A percentile compares a stretch with the other conserved stretches of the same genome.
Conservation (phyloP, 2,888 invertebrate species). For the Xestia rhomboidea region DNA sequence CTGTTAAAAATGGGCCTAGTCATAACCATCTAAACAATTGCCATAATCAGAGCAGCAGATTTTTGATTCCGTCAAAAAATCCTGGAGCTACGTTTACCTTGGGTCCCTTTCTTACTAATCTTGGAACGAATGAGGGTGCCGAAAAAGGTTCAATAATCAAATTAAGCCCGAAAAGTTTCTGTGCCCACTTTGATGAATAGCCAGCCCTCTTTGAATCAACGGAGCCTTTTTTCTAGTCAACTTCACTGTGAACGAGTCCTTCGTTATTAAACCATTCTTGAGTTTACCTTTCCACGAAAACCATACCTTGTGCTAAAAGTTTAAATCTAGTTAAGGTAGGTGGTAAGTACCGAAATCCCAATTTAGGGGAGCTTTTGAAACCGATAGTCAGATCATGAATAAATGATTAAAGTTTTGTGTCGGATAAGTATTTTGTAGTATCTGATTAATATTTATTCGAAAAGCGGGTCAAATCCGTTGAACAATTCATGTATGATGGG, state of each 20-base stretch:
- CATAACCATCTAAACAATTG: not conserved
- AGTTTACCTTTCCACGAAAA: constrained; percentile 13
- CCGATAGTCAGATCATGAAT: not conserved
- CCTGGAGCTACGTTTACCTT: not conserved
- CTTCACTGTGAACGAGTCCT: constrained; percentile 16
- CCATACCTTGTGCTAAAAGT: not conserved
- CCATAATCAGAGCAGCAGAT: not conserved
- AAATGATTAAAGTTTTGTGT: not conserved
- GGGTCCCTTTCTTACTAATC: constrained; percentile 6
- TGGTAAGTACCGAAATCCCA: not conserved
- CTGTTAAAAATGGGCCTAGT: not conserved
- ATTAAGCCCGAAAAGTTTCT: constrained; percentile 35
- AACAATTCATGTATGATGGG: not conserved
- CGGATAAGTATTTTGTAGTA: not conserved
- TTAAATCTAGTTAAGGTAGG: not conserved
- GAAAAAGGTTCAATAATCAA: constrained; percentile 40
- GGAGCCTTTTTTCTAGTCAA: constrained; percentile 27
- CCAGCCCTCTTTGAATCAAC: constrained; percentile 15
- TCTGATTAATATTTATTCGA: not conserved
- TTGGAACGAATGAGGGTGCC: constrained; percentile 17
- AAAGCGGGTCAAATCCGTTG: not conserved
- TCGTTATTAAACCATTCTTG: constrained; percentile 24
- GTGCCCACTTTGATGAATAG: constrained; percentile 36
- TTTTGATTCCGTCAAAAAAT: not conserved
- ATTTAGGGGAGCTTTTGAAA: not conserved